phyloP scores from a whole-genome alignment of 2,888 invertebrate genomes.

The Ochropleura leucogaster region DNA sequence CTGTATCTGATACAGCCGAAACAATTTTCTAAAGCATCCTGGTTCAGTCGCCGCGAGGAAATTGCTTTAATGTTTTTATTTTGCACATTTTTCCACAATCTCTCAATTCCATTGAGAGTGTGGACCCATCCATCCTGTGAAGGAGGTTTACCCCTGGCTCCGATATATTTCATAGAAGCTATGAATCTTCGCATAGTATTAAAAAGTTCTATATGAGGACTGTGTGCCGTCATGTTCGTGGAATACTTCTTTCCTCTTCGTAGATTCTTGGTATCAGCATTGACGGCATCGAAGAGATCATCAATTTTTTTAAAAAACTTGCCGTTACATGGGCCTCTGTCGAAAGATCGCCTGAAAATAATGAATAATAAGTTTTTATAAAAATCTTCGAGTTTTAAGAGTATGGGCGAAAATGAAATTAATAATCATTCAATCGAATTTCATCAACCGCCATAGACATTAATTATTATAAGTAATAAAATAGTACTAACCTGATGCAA shows the following conservation, averaged over 20 bases:
- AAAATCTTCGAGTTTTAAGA: neutral
- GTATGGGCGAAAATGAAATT: neutral
- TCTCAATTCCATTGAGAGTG: too few relatives aligned
- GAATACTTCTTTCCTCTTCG: neutral
- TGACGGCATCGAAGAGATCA: neutral
- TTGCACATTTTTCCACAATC: too few relatives aligned
- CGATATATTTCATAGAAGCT: too few relatives aligned
- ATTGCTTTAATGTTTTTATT: too few relatives aligned
- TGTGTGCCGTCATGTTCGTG: neutral
- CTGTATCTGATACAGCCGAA: too few relatives aligned
- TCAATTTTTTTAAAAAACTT: neutral
- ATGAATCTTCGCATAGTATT: neutral
- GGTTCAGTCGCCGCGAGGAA: too few relatives aligned
- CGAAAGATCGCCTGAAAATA: slow-evolving; percentile 1
- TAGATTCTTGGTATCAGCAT: neutral
- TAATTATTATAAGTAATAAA: too few relatives aligned
- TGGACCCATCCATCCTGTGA: too few relatives aligned
- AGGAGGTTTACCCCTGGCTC: too few relatives aligned
- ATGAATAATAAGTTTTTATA: neutral
- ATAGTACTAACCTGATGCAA: neutral
- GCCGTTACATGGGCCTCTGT: neutral
- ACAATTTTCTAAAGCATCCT: too few relatives aligned
- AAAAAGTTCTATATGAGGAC: neutral
- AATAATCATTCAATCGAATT: neutral
- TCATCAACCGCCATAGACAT: neutral